phyloP scores from a whole-genome alignment of 2,113 vertebrate genomes.

The Phaethon lepturus region DNA sequence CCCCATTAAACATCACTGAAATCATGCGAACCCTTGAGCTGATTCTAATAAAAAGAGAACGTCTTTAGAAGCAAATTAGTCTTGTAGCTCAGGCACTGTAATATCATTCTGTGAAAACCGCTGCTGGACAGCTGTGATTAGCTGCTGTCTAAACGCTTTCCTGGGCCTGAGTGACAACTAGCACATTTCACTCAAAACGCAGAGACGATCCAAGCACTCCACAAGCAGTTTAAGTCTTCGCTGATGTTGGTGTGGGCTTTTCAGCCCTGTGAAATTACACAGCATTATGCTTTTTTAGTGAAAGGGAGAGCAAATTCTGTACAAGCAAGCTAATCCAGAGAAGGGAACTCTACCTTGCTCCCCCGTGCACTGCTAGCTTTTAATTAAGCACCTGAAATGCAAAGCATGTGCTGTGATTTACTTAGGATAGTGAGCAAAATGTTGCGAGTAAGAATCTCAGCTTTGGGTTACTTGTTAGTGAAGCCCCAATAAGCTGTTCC shows the following conservation, averaged over 20 bases:
- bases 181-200: neutral
- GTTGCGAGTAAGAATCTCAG: accelerated
- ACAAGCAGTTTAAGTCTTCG: neutral
- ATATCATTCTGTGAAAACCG: neutral
- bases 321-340: neutral
- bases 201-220: neutral
- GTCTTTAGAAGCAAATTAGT: slow-evolving; percentile 51
- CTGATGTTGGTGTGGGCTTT: neutral
- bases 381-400: neutral
- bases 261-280: neutral
- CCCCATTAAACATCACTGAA: neutral
- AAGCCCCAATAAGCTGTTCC: neutral
- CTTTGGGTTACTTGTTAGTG: neutral
- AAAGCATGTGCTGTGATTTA: neutral
- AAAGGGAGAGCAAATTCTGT: neutral
- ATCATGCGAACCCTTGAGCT: neutral
- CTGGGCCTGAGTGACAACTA: neutral
- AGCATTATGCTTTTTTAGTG: no score
- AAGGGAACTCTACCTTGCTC: neutral
- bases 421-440: neutral
- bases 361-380: neutral
- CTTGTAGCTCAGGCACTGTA: slow-evolving; percentile 12
- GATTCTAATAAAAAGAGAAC: slow-evolving; percentile 7
- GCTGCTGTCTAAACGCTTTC: neutral
- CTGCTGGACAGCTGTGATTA: neutral